These are phyloP conservation scores for Melolontha melolontha DNA, from an alignment of 2,888 invertebrate species.

Conservation along the genomic window DNA sequence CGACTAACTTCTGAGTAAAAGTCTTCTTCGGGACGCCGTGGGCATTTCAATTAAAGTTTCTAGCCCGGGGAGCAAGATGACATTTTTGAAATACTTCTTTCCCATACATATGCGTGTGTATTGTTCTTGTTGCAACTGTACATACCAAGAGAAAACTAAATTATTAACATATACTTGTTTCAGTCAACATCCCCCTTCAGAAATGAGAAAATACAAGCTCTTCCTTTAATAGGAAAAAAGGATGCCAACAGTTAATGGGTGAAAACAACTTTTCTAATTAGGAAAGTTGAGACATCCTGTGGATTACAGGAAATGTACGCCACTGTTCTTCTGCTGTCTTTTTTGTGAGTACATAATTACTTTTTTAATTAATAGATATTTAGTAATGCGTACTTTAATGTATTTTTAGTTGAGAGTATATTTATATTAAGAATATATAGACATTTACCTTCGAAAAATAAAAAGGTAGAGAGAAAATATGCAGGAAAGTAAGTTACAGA, in stretches of 20 bases:
- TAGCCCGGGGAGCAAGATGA: constrained; percentile 50
- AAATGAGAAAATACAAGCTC: constrained; percentile 25
- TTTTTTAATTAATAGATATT: constrained; percentile 14
- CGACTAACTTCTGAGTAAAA: constrained; percentile 55
- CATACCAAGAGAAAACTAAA: constrained; percentile 2
- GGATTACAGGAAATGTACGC: constrained; percentile 15
- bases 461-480: no score
- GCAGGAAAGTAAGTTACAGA: no score
- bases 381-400: background rate
- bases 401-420: no score
- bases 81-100: constrained; percentile 55
- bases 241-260: constrained; percentile 22
- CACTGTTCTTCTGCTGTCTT: background rate
- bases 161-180: constrained; percentile 20
- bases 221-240: constrained; percentile 21
- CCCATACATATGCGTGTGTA: constrained; percentile 13
- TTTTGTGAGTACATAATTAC: constrained; percentile 23
- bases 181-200: background rate
- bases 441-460: no score
- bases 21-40: constrained; percentile 55
- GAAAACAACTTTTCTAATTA: constrained; percentile 35
- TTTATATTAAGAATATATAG: no score
- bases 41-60: constrained; percentile 61
- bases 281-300: constrained; percentile 24
- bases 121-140: background rate